These are phyloP conservation scores for Corythaixoides concolor DNA, from an alignment of 2,113 vertebrate genomes.

Conservation along the genomic window DNA sequence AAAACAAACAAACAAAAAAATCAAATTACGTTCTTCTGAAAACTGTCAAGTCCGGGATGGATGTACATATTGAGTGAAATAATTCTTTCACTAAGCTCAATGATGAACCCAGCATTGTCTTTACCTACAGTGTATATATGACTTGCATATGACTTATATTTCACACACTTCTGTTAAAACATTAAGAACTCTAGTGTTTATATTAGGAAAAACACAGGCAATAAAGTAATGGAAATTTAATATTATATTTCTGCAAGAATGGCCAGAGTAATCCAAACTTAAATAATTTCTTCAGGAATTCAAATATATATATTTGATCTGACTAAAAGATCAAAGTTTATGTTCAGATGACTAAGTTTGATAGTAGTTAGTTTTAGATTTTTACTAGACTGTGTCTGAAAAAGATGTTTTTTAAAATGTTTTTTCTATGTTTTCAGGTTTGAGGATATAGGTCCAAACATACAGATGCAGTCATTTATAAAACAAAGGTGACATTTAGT, in stretches of 20 bases:
- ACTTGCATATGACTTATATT: neutral
- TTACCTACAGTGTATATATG: neutral
- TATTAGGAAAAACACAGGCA: neutral
- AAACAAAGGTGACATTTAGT: neutral
- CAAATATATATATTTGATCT: neutral
- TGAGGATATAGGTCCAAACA: neutral
- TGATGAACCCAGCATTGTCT: neutral
- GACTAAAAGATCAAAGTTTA: neutral
- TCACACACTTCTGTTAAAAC: neutral
- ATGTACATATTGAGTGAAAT: neutral
- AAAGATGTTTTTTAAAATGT: rapidly evolving
- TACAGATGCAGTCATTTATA: neutral
- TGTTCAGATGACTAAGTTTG: neutral
- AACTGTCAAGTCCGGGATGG: neutral
- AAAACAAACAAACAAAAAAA: too few relatives aligned
- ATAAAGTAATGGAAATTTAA: neutral
- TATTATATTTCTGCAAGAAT: neutral
- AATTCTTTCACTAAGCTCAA: neutral
- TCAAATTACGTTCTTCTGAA: neutral
- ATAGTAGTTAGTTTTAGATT: neutral
- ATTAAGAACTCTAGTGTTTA: neutral
- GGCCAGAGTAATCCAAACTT: neutral
- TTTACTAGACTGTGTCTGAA: neutral
- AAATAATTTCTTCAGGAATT: neutral
- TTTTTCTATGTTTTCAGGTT: neutral